Conservation (phyloP, 2,888 invertebrate species). For the Tetranychus piercei region DNA sequence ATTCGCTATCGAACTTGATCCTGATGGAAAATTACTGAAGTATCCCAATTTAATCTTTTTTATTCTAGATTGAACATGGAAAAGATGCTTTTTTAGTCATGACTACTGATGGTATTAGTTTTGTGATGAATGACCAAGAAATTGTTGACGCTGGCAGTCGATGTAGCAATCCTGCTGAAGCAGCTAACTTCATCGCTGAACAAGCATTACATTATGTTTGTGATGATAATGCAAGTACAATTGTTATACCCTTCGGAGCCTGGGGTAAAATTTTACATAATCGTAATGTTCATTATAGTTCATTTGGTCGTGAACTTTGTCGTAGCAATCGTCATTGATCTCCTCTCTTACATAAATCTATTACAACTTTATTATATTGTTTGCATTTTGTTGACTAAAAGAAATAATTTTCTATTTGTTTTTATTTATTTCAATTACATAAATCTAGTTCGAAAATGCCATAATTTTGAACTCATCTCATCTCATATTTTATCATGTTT, state of each 20-base stretch:
- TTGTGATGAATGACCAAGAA: slow-evolving; percentile 37
- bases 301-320: slow-evolving; percentile 25
- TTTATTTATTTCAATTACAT: no score
- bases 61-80: slow-evolving; percentile 35
- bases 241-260: slow-evolving; percentile 38
- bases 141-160: slow-evolving; percentile 35
- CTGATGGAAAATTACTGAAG: background rate
- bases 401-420: no score
- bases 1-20: slow-evolving; percentile 1
- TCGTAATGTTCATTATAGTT: slow-evolving; percentile 21
- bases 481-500: no score
- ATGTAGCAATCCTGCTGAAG: slow-evolving; percentile 34
- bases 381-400: no score
- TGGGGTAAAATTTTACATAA: slow-evolving; percentile 30
- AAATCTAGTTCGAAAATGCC: no score
- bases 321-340: slow-evolving; percentile 22
- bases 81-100: slow-evolving; percentile 37
- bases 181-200: slow-evolving; percentile 35
- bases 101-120: slow-evolving; percentile 37
- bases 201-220: slow-evolving; percentile 38
- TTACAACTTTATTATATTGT: no score
- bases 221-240: slow-evolving; percentile 37
- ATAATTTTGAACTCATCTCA: no score
- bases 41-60: background rate
- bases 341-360: no score